Percentiles rank a stretch among this genome's conserved stretches.
Conservation (phyloP, 2,888 invertebrate species). For the Lithophane leautieri region DNA sequence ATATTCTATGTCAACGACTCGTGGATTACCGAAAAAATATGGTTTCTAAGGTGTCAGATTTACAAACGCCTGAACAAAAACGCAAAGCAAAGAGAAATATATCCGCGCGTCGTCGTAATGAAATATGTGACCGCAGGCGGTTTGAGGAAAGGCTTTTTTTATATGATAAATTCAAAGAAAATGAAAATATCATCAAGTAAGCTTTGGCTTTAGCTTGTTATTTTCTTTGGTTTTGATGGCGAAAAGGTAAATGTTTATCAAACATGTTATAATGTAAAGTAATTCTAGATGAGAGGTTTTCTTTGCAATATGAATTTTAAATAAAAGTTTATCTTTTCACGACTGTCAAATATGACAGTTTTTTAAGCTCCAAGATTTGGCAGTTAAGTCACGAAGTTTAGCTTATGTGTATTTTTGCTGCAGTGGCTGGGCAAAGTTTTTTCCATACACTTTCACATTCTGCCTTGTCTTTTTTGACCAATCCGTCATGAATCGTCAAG, state of each 20-base stretch:
- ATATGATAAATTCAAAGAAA: slow-evolving; percentile 58
- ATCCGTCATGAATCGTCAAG: not conserved
- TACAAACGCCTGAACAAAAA: slow-evolving; percentile 75
- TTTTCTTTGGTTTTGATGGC: slow-evolving; percentile 44
- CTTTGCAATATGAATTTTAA: not conserved
- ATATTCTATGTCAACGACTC: slow-evolving; percentile 44
- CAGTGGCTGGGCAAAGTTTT: not conserved
- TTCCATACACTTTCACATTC: not conserved
- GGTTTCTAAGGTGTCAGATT: slow-evolving; percentile 70
- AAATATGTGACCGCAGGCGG: slow-evolving; percentile 77
- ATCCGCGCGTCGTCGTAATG: slow-evolving; percentile 70
- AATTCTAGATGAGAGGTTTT: not conserved
- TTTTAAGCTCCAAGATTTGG: not conserved
- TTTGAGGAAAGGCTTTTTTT: slow-evolving; percentile 67
- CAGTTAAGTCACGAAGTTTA: not conserved
- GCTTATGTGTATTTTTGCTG: too few species aligned
- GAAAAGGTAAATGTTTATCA: slow-evolving; percentile 17
- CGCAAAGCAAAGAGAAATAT: slow-evolving; percentile 71
- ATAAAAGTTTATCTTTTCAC: not conserved
- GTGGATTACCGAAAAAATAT: slow-evolving; percentile 65
- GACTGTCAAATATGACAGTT: not conserved
- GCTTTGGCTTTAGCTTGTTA: slow-evolving; percentile 44
- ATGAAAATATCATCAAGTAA: slow-evolving; percentile 55
- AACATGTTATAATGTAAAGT: not conserved
- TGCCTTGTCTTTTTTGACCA: not conserved